These are phyloP conservation scores for Eciton burchellii DNA, from an alignment of 1,140 invertebrate genomes.

Conservation along the genomic window DNA sequence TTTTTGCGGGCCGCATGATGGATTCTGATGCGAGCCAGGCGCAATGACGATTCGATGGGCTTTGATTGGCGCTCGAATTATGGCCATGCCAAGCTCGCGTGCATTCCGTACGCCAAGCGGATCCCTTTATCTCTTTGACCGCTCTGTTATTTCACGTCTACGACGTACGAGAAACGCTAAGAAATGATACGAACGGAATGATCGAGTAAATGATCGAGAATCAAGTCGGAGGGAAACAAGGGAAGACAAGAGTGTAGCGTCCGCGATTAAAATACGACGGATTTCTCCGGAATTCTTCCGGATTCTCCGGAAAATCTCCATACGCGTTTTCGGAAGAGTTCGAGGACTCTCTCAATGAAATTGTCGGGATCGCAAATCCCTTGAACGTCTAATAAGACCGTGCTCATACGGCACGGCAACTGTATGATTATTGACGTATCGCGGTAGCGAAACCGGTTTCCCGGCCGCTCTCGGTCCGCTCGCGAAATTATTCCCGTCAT, in stretches of 20 bases:
- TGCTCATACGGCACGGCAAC: not conserved
- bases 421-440: slow-evolving; percentile 73
- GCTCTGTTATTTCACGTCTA: slow-evolving; percentile 9
- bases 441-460: slow-evolving; percentile 74
- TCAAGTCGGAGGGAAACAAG: too few relatives aligned
- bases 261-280: too few relatives aligned
- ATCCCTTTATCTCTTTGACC: not conserved
- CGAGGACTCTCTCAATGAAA: not conserved
- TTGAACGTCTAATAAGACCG: slow-evolving; percentile 12
- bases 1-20: slow-evolving; percentile 20
- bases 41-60: slow-evolving; percentile 18
- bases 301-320: not conserved
- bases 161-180: not conserved
- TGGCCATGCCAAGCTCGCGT: not conserved
- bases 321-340: not conserved
- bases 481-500: slow-evolving; percentile 77
- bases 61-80: slow-evolving; percentile 35
- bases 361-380: slow-evolving; percentile 30
- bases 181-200: too few relatives aligned
- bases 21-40: slow-evolving; percentile 37
- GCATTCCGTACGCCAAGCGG: not conserved
- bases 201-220: too few relatives aligned
- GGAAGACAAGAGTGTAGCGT: not conserved
- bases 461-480: slow-evolving; percentile 57
- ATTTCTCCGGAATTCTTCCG: too few relatives aligned